Conservation (phyloP, 2,797 vertebrate genomes). For the Pyrocephalus nanus region DNA sequence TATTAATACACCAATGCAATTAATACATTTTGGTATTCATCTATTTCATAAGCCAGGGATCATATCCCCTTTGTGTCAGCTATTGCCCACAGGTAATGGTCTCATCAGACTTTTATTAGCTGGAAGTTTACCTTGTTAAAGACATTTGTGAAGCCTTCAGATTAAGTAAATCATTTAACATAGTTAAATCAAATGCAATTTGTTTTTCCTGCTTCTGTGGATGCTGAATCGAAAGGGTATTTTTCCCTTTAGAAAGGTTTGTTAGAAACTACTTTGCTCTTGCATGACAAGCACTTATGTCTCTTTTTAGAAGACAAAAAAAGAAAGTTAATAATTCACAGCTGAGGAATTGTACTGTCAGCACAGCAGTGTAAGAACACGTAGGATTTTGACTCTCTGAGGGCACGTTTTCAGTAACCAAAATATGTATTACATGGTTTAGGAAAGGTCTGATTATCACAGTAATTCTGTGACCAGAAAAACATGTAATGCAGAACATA, state of each 20-base stretch:
- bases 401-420: not conserved
- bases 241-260: not conserved
- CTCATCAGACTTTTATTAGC: not conserved
- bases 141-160: not conserved
- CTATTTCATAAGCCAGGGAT: not conserved
- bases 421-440: not conserved
- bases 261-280: not conserved
- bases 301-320: constrained; percentile 26
- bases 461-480: constrained; percentile 43
- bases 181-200: not conserved
- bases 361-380: not conserved
- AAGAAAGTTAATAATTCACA: constrained; percentile 54
- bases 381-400: not conserved
- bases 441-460: constrained; percentile 35
- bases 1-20: not conserved
- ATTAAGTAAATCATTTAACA: not conserved
- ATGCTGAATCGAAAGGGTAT: not conserved
- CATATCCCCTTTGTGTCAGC: not conserved
- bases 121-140: constrained; percentile 18
- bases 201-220: not conserved
- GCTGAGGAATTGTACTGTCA: not conserved
- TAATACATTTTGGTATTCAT: not conserved
- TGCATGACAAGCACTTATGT: not conserved
- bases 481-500: constrained; percentile 27
- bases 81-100: not conserved